Percentiles rank a stretch among this genome's conserved stretches.
Conservation (phyloP, 2,113 vertebrate genomes). For the Phalacrocorax brasilianus region DNA sequence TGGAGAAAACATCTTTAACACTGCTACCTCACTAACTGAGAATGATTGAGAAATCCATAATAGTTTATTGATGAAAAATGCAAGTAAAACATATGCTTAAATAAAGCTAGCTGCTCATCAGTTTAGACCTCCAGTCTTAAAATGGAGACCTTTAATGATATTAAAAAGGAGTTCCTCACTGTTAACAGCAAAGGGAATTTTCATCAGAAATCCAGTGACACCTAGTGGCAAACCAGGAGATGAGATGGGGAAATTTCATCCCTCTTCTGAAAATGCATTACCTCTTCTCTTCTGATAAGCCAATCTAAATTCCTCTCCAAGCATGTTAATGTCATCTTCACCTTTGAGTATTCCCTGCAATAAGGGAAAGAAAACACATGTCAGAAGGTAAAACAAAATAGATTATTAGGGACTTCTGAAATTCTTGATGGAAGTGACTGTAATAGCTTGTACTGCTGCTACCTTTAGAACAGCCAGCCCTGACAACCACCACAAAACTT, state of each 20-base stretch:
- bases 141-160: not conserved
- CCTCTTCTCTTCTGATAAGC: slow-evolving; percentile 73
- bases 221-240: slow-evolving; percentile 58
- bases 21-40: not conserved
- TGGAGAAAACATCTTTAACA: not conserved
- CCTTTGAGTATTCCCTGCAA: slow-evolving; percentile 86
- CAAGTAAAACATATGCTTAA: not conserved
- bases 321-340: slow-evolving; percentile 83
- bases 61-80: slow-evolving; percentile 12
- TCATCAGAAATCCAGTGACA: slow-evolving; percentile 40
- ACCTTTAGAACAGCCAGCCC: not conserved
- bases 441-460: not conserved
- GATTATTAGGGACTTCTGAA: not conserved
- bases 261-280: slow-evolving; percentile 60
- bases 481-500: not conserved
- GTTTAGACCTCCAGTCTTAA: not conserved
- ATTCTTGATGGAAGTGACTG: not conserved
- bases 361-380: not conserved
- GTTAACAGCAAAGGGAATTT: not conserved
- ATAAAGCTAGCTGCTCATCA: not conserved
- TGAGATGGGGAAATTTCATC: slow-evolving; percentile 47
- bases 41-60: not conserved
- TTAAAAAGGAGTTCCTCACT: not conserved
- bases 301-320: slow-evolving; percentile 87
- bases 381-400: not conserved